A percentile compares a stretch with the other conserved stretches of the same genome.
These are phyloP conservation scores for Burhinus oedicnemus DNA, from an alignment of 2,113 vertebrate genomes.

Conservation along the genomic window DNA sequence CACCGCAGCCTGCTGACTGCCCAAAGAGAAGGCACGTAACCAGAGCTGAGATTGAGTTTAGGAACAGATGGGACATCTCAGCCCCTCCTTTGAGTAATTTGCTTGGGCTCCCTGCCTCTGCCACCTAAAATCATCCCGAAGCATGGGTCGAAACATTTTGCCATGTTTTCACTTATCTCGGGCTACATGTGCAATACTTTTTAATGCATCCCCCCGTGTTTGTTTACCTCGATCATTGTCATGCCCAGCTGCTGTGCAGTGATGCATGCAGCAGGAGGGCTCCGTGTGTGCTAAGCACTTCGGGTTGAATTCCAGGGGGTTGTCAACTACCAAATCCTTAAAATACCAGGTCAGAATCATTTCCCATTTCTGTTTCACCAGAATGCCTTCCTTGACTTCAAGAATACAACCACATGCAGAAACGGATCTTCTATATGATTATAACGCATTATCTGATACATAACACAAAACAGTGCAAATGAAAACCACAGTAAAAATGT, in stretches of 20 bases:
- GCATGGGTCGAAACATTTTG: neutral
- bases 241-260: neutral
- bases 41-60: neutral
- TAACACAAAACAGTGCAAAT: neutral
- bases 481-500: neutral
- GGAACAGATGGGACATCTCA: neutral
- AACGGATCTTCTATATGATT: neutral
- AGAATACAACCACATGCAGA: neutral
- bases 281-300: neutral
- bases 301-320: neutral
- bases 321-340: neutral
- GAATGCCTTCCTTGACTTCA: neutral
- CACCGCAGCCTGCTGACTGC: accelerated
- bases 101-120: neutral
- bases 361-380: neutral
- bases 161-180: neutral
- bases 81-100: neutral
- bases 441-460: neutral
- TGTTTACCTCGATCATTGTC: neutral
- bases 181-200: neutral
- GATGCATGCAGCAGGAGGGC: neutral
- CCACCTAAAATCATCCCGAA: neutral
- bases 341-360: neutral
- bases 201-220: neutral
- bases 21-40: accelerated